Evolutionary conservation across 2,888 invertebrate genomes (phyloP).

Genomic region (Aromia moschata): DNA sequence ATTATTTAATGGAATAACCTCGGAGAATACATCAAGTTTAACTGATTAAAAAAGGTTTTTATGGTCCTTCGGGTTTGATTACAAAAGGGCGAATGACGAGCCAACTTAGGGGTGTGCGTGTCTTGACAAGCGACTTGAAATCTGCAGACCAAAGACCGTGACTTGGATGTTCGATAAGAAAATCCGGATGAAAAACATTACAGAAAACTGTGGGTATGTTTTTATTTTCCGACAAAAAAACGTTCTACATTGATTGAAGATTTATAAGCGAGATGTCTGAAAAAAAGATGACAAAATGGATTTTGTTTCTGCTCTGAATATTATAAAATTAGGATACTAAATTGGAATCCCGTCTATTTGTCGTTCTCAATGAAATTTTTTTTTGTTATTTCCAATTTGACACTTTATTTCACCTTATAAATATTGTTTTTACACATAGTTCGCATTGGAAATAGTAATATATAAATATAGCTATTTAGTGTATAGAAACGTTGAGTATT

Average conservation of each 20-base stretch:
- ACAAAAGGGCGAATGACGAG: constrained; percentile 26
- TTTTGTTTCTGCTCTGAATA: no score
- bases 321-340: no score
- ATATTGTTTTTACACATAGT: no score
- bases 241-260: constrained; percentile 9
- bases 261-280: no score
- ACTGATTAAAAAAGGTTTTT: constrained; percentile 22
- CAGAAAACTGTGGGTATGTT: constrained; percentile 24
- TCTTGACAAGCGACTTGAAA: constrained; percentile 25
- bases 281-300: no score
- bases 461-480: no score
- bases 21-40: constrained; percentile 14
- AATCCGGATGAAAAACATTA: constrained; percentile 25
- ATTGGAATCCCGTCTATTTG: no score
- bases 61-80: constrained; percentile 14
- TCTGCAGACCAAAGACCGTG: constrained; percentile 40
- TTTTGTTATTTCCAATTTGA: no score
- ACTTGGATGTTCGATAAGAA: constrained; percentile 44
- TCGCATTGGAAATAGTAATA: no score
- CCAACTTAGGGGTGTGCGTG: constrained; percentile 24
- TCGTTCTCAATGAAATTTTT: no score
- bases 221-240: constrained; percentile 22
- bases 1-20: constrained; percentile 12
- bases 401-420: no score
- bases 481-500: no score